These are phyloP conservation scores for Lonchura striata DNA, from an alignment of 2,113 vertebrate genomes.

Conservation along the genomic window DNA sequence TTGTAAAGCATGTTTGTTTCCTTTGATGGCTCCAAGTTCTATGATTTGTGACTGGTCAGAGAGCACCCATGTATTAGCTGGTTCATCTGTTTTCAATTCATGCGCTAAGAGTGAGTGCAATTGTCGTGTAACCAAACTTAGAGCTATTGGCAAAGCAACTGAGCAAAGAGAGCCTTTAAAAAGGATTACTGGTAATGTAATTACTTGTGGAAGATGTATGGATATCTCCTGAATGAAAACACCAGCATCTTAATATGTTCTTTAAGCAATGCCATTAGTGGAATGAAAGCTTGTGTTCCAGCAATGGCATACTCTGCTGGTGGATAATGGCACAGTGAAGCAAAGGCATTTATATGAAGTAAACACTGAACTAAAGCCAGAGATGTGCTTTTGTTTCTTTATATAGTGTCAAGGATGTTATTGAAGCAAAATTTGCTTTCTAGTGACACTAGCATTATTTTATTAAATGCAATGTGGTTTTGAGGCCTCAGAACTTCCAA, in stretches of 20 bases:
- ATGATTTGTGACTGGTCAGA: background rate
- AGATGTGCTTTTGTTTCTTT: background rate
- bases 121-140: constrained; percentile 25
- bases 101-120: background rate
- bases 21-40: background rate
- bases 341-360: background rate
- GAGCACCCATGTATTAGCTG: background rate
- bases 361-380: background rate
- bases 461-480: constrained; percentile 9
- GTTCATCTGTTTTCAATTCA: constrained; percentile 23
- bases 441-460: constrained; percentile 2
- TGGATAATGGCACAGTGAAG: background rate
- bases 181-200: constrained; percentile 25
- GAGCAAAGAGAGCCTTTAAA: constrained; percentile 19
- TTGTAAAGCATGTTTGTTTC: background rate
- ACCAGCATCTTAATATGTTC: background rate
- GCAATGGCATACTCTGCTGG: background rate
- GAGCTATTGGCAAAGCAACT: constrained; percentile 32
- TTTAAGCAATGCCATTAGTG: background rate
- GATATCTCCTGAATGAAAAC: background rate
- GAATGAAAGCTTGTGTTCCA: background rate
- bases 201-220: constrained; percentile 1
- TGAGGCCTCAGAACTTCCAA: background rate
- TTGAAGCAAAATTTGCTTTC: constrained; percentile 17
- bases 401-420: constrained; percentile 22